These are phyloP conservation scores for Lycaena phlaeas DNA, from an alignment of 2,888 invertebrate species.

Conservation along the genomic window DNA sequence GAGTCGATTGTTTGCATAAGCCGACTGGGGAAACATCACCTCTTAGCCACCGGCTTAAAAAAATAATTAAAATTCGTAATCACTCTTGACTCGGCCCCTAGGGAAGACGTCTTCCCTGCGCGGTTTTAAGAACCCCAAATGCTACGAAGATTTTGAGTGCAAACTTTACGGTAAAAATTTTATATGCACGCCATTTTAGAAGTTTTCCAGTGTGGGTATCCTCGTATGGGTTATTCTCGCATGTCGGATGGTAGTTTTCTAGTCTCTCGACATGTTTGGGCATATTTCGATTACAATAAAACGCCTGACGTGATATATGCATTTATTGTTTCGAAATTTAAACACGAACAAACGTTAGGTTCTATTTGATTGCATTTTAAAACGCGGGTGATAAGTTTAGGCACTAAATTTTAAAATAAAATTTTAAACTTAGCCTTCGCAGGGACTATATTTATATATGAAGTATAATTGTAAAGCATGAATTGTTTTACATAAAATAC, in stretches of 20 bases:
- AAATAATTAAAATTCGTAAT: constrained; percentile 74
- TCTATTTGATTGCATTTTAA: constrained; percentile 11
- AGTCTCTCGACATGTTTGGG: constrained; percentile 70
- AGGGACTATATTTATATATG: no score
- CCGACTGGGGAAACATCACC: constrained; percentile 68
- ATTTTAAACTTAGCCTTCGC: no score
- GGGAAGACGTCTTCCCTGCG: constrained; percentile 47
- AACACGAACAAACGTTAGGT: constrained; percentile 17
- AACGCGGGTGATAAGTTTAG: not conserved
- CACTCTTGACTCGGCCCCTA: constrained; percentile 67
- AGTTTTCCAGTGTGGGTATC: constrained; percentile 66
- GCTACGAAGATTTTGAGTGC: constrained; percentile 24
- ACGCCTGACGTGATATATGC: constrained; percentile 65
- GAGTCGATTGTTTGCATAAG: constrained; percentile 73
- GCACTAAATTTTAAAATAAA: no score
- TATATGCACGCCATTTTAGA: constrained; percentile 50
- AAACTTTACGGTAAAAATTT: constrained; percentile 42
- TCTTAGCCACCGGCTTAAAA: constrained; percentile 71
- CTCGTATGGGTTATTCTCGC: constrained; percentile 63
- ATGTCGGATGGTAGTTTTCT: constrained; percentile 67
- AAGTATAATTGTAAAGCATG: no score
- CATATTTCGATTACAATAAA: constrained; percentile 74
- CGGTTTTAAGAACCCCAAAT: constrained; percentile 37
- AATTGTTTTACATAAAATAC: no score
- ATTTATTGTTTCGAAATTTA: constrained; percentile 49